phyloP scores from a whole-genome alignment of 30 jellyfish, hydroid and myxozoan species.

The Cassiopea xamachana region DNA sequence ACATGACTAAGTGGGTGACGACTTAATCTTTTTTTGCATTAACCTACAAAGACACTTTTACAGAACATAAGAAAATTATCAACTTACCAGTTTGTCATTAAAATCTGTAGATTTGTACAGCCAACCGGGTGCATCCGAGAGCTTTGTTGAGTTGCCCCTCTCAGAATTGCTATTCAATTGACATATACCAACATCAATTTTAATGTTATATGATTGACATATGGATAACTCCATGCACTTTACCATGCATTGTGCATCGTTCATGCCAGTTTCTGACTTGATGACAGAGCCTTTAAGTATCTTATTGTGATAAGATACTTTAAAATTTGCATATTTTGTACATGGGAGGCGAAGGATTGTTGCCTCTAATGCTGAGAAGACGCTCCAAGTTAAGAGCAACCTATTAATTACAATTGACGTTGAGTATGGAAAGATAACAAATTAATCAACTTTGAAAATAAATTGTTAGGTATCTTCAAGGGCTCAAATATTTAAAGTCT shows the following conservation, averaged over 20 bases:
- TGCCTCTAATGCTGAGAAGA: neutral
- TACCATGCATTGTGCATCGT: constrained; percentile 2
- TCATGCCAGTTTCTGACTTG: neutral
- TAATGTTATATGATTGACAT: constrained; percentile 17
- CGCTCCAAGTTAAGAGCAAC: neutral
- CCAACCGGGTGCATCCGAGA: constrained; percentile 21
- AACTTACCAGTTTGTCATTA: constrained; percentile 9
- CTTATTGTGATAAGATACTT: neutral
- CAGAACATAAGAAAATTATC: no score
- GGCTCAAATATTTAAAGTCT: no score
- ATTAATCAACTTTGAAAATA: no score
- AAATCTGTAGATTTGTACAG: constrained; percentile 28
- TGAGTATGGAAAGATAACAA: no score
- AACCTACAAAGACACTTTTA: no score
- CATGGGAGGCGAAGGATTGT: constrained; percentile 21
- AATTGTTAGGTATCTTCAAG: no score
- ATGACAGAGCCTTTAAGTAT: neutral
- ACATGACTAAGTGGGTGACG: no score
- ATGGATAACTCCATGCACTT: neutral
- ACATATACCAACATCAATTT: neutral
- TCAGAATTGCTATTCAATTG: neutral
- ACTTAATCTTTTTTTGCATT: no score
- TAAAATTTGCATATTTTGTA: constrained; percentile 5
- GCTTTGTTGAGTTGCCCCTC: neutral
- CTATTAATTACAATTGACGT: no score